phyloP scores from a whole-genome alignment of 2,113 vertebrate genomes.

The Melanerpes aurifrons region DNA sequence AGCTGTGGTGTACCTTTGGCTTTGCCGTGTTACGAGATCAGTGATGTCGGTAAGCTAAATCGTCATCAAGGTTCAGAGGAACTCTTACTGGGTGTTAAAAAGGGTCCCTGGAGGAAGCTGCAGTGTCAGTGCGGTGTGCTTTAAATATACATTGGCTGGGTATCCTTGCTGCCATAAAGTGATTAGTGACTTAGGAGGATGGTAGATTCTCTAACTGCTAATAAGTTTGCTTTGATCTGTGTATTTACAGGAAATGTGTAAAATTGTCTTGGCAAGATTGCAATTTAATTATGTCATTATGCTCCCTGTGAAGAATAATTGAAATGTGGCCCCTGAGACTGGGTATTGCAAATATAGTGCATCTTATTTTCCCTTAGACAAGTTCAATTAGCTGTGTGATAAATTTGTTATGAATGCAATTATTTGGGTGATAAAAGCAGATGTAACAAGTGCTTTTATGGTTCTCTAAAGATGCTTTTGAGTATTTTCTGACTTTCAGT shows the following conservation, averaged over 20 bases:
- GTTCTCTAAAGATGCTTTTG: conserved; percentile 26
- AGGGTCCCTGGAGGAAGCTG: conserved; percentile 5
- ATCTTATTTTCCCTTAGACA: conserved; percentile 81
- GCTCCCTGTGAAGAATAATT: conserved; percentile 80
- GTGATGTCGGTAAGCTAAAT: conserved; percentile 4
- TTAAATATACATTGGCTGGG: conserved; percentile 53
- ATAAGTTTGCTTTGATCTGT: conserved; percentile 76
- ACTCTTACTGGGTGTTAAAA: conserved; percentile 21
- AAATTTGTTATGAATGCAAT: conserved; percentile 80
- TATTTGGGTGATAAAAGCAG: conserved; percentile 77
- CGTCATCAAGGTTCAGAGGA: conserved; percentile 14
- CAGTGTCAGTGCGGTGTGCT: background rate
- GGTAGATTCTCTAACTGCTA: conserved; percentile 67
- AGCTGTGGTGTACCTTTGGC: background rate
- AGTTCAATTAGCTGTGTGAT: conserved; percentile 79
- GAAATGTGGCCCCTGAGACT: conserved; percentile 74
- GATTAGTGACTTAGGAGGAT: conserved; percentile 58
- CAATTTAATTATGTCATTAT: conserved; percentile 79
- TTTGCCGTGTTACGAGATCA: background rate
- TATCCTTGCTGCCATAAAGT: conserved; percentile 52
- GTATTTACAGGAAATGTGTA: conserved; percentile 74
- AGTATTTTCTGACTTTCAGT: conserved; percentile 9
- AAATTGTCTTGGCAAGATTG: conserved; percentile 74
- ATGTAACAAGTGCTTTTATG: conserved; percentile 50
- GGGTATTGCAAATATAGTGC: conserved; percentile 74